Base-by-base conservation (phyloP, 2,113 vertebrate species). In the Serilophus lunatus region DNA sequence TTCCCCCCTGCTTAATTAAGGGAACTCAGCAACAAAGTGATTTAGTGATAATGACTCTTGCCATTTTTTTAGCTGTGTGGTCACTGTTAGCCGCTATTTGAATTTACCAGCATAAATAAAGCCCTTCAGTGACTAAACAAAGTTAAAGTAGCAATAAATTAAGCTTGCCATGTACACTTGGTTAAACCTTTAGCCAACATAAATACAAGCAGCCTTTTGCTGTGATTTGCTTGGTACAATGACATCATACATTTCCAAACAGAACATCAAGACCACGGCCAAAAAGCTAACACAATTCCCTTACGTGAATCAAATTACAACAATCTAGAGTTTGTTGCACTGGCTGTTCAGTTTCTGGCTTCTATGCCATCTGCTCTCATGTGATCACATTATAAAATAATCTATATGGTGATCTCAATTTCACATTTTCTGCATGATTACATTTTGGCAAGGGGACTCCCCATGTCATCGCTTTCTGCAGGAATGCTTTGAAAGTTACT, bases 31-130 rank as follows among this genome's bases (percentile, higher is more conserved):
- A 98, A 98, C 96, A 81, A 94, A 96, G 95, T 98, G 97, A 98
- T 98, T 98, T 98, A 98, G 95, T 72, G 71, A 92, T 97, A 97
- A 97, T 96, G 97, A 97, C 97, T 97, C 95, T 96, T 95, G 95
- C 96, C 66, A 86, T 97, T 97, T 96, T 95, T 98, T 97, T 94
- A 97, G 97, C 96, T 97, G 95, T 96, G 92, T 69, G 93, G 97
- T 98, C 97, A 98, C 96, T 97, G 95, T 96, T 97, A 97, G 94
- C 97, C 97, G 97, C 97, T 97, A 96, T 97, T 97, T 97, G 96
- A 97, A 96, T 98, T 97, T 96, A 98, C 96, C 96, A 96, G 97
- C 97, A 98, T 98, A 98, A 98, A 98, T 98, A 98, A 97, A 97
- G 92, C 96, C 95, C 97, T 96, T 97, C 95, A 96, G 96, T 97